Conservation (phyloP, 2,888 invertebrate genomes). For the Andrena hattorfiana region DNA sequence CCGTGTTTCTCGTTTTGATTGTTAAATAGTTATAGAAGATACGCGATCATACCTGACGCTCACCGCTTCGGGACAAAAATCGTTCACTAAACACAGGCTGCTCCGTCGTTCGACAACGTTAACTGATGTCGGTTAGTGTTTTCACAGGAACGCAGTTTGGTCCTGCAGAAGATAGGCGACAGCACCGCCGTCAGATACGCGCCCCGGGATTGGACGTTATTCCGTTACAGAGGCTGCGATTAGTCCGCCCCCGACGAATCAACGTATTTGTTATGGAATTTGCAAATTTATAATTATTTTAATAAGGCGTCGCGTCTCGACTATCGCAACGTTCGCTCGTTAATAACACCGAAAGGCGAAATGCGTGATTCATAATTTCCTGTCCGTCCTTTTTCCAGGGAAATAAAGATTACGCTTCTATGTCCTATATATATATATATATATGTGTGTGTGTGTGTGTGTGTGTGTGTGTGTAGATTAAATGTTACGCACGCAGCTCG, state of each 20-base stretch:
- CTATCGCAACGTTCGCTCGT: not conserved
- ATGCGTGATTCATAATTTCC: not conserved
- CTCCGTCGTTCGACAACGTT: slow-evolving; percentile 12
- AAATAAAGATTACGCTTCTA: not conserved
- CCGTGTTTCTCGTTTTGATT: not conserved
- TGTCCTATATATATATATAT: not conserved
- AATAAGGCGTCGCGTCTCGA: slow-evolving; percentile 2
- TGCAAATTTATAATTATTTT: slow-evolving; percentile 37
- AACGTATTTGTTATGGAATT: slow-evolving; percentile 42
- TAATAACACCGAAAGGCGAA: not conserved
- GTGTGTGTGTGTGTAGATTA: not conserved
- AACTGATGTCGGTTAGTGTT: slow-evolving; percentile 44
- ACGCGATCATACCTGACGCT: slow-evolving; percentile 32
- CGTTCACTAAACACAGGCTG: not conserved
- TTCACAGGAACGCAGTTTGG: slow-evolving; percentile 49
- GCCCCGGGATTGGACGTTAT: slow-evolving; percentile 44
- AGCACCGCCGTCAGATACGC: slow-evolving; percentile 43
- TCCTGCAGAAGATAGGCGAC: slow-evolving; percentile 43
- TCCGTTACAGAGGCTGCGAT: slow-evolving; percentile 43
- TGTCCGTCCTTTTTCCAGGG: not conserved
- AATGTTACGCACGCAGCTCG: not conserved
- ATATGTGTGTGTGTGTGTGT: too few relatives aligned
- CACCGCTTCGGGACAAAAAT: not conserved
- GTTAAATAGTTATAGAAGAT: not conserved
- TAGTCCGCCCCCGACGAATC: slow-evolving; percentile 44